These are phyloP conservation scores for Tetragonula clypearis DNA, from an alignment of 1,140 invertebrate genomes.

Conservation along the genomic window DNA sequence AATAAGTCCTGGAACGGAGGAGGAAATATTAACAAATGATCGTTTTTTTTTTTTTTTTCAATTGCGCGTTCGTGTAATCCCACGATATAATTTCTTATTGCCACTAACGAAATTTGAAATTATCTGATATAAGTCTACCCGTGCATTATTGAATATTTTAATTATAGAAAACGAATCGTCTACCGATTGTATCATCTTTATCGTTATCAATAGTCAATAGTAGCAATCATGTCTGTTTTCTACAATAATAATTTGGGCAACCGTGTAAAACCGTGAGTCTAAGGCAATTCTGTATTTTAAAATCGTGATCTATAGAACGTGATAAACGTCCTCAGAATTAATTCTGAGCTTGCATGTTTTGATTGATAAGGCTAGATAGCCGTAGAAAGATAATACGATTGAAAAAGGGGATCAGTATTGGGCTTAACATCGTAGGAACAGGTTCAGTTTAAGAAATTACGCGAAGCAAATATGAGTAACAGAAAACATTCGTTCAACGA, in stretches of 20 bases:
- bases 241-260: not conserved
- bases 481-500: constrained; percentile 23
- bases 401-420: constrained; percentile 43
- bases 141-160: not conserved
- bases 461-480: constrained; percentile 11
- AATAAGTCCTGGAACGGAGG: not conserved
- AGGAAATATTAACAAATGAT: not conserved
- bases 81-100: not conserved
- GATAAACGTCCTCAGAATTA: constrained; percentile 47
- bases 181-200: not conserved
- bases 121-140: not conserved
- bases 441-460: not conserved
- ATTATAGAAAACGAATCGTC: not conserved
- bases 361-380: constrained; percentile 56
- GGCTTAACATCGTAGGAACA: constrained; percentile 29
- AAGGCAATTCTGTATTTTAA: not conserved
- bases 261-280: not conserved
- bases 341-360: constrained; percentile 32
- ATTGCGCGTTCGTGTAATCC: not conserved
- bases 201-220: too few species aligned
- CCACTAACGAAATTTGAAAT: not conserved
- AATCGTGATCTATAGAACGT: not conserved
- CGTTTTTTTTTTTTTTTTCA: too few species aligned
- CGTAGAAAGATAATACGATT: constrained; percentile 22
- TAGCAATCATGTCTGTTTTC: too few species aligned